Evolutionary conservation across 2,888 invertebrate species (phyloP).

Genomic region (Adelognathus sp.): DNA sequence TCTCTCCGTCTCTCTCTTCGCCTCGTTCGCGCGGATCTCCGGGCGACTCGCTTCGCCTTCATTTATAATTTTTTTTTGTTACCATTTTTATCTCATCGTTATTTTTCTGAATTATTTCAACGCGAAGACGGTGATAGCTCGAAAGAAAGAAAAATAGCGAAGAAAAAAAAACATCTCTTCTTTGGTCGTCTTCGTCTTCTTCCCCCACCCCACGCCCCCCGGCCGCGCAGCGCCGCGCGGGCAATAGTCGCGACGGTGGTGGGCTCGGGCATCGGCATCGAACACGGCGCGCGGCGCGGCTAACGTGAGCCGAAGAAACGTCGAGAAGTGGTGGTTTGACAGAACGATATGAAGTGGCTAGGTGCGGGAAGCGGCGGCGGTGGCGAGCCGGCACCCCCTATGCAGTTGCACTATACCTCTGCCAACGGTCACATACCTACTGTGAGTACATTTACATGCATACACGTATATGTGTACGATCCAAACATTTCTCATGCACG

Average conservation of each 20-base stretch:
- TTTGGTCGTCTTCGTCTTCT: too few species aligned
- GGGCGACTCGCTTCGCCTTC: conserved; percentile 22
- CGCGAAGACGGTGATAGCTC: too few species aligned
- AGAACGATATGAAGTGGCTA: conserved; percentile 80
- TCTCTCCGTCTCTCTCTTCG: conserved; percentile 27
- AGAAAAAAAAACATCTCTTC: too few species aligned
- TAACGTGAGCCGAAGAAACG: neutral
- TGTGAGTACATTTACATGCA: conserved; percentile 68
- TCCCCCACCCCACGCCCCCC: conserved; percentile 11
- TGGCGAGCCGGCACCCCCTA: conserved; percentile 84
- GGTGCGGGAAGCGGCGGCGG: conserved; percentile 84
- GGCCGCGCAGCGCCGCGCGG: too few species aligned
- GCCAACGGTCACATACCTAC: conserved; percentile 80
- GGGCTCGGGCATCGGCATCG: conserved; percentile 47
- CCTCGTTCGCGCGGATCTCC: conserved; percentile 18
- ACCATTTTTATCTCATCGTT: too few species aligned
- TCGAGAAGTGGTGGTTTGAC: conserved; percentile 63
- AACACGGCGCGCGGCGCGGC: too few species aligned
- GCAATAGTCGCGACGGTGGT: conserved; percentile 53
- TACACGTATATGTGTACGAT: neutral
- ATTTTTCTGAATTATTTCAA: too few species aligned
- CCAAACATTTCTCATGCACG: neutral
- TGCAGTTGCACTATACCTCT: conserved; percentile 80
- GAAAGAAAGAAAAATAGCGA: too few species aligned
- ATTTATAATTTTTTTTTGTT: neutral